Base-by-base conservation (phyloP, 2,113 vertebrate genomes). In the Lasiurus cinereus region DNA sequence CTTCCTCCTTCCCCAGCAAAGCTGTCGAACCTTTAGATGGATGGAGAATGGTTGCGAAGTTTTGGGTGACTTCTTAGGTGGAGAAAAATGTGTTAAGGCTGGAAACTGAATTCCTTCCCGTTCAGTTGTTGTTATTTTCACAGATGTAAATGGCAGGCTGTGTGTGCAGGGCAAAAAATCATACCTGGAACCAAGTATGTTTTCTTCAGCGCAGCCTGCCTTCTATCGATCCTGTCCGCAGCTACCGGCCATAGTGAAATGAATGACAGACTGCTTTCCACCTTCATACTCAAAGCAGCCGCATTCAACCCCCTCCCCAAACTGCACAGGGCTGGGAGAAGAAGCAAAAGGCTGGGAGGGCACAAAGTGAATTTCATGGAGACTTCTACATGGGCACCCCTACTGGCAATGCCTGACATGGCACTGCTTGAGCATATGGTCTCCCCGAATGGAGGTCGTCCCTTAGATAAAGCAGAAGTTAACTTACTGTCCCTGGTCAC, bases 131-230 rank as follows among this genome's bases (percentile, higher is more conserved):
- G 14, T 11, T 15, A 36, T n/a, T 56, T 46, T 14, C 50, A 86
- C 85, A 74, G 22, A 77, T 82, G 7, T 90, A 90, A 88, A 70
- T 59, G 46, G 72, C 39, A 90, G 66, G 22, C 33, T 91, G 0
- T 39, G 31, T 89, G 50, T 69, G 72, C 67, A 66, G 46, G 54
- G 52, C 29, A 85, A 93, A 87, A 93, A 90, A 48, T 48, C 46
- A 59, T 4, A 72, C 22, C 76, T 74, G 56, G 54, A 72, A 36
- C 50, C 62, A 90, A 80, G 66, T 19, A 8, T 92, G 18, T 85
- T 27, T 27, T 62, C 10, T 62, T 95, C n/a, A 73, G 39, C n/a
- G 48, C 2, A 3, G 5, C 52, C 77, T 96, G 36, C n/a, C 8
- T 64, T 69, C 56, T 80, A 0, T 10, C 52, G 66, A 56, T 69